Evolutionary conservation across 2,113 vertebrate genomes (phyloP).

Genomic region (Danio rerio): GRCz12tu NC_133176.1:16574001-16574500

Average conservation of each 20-base stretch:
- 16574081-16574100: background rate
- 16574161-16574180: background rate
- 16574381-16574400: constrained; percentile 1
- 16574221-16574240: background rate
- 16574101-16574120: background rate
- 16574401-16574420: constrained; percentile 10
- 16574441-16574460: background rate
- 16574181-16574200: background rate
- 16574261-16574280: background rate
- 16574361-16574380: background rate
- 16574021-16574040: no score
- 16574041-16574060: no score
- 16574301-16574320: constrained; percentile 11
- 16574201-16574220: background rate
- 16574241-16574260: background rate
- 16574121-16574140: background rate
- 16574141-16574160: constrained; percentile 6
- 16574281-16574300: constrained; percentile 4
- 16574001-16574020: no score
- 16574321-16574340: background rate
- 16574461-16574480: constrained; percentile 32
- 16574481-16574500: constrained; percentile 4
- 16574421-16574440: background rate
- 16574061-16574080: no score
- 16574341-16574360: constrained; percentile 5